Conservation (phyloP, 2,797 vertebrate genomes). For the Cirrhinus molitorella region DNA sequence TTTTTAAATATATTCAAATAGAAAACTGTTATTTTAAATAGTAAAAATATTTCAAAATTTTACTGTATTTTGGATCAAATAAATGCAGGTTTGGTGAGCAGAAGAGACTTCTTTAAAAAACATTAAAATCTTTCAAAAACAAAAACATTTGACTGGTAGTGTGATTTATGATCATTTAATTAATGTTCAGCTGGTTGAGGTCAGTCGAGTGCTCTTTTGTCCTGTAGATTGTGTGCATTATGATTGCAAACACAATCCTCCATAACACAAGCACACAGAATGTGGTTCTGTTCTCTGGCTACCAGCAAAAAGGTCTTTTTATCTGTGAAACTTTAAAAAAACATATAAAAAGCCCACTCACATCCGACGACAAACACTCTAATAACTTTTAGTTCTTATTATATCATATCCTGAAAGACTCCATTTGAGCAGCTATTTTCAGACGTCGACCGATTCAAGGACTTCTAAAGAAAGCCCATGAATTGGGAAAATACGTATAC, state of each 20-base stretch:
- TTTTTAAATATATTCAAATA: too few relatives aligned
- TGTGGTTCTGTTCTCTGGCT: not conserved
- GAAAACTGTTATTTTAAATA: too few relatives aligned
- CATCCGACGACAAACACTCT: not conserved
- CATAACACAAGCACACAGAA: not conserved
- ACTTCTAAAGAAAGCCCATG: slow-evolving; percentile 2
- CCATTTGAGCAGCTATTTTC: slow-evolving; percentile 24
- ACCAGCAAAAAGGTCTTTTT: not conserved
- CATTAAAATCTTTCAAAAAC: too few relatives aligned
- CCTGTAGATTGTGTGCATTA: not conserved
- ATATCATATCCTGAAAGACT: slow-evolving; percentile 2
- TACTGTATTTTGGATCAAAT: too few relatives aligned
- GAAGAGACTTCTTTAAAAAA: too few relatives aligned
- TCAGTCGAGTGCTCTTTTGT: not conserved
- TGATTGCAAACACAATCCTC: not conserved
- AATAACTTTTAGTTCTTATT: slow-evolving; percentile 4
- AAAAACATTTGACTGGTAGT: too few relatives aligned
- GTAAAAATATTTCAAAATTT: too few relatives aligned
- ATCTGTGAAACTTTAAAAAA: not conserved
- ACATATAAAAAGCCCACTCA: not conserved
- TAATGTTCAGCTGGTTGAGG: not conserved
- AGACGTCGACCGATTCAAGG: not conserved
- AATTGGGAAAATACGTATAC: not conserved
- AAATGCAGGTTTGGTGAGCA: too few relatives aligned
- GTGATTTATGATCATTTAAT: too few relatives aligned